Base-by-base conservation (phyloP, 1,140 invertebrate species). In the Nasonia giraulti region DNA sequence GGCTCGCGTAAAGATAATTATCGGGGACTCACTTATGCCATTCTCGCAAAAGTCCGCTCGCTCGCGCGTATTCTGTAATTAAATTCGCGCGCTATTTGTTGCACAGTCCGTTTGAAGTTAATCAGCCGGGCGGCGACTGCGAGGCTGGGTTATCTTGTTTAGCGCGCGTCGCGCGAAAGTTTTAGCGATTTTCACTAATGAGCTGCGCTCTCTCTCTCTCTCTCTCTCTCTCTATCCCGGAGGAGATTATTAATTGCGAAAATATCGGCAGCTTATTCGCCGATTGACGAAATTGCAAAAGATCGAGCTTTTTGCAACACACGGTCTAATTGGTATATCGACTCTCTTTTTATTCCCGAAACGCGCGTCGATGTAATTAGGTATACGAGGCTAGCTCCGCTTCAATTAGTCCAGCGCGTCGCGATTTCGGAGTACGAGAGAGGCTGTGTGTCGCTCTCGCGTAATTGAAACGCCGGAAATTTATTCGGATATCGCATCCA, bases 1-100 rank as follows among this genome's bases (percentile, higher is more conserved):
- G 33, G 31, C 23, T 76, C 74, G 74, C 7, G 23, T 50, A 17
- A 66, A 33, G 76, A 78, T 78, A 66, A 78, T 66, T 66, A 78
- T 62, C 76, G 55, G 27, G 27, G 55, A 62, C 55, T 62, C 17
- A n/a, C 14, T 62, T 62, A 44, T n/a, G 55, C 6, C 33, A 37
- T 62, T 62, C 55, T 62, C 55, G 55, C 55, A 62, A 62, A 62
- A 62, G 14, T 62, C 55, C 17, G 55, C 14, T 6, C 14, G 27
- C 27, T 27, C 1, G 27, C 27, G 27, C 27, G 27, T 27, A 27
- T 27, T 27, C 33, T 62, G 20, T 62, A 62, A 62, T 62, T 62
- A 17, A n/a, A 62, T n/a, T n/a, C n/a, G n/a, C n/a, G n/a, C n/a
- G n/a, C n/a, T n/a, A n/a, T n/a, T n/a, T n/a, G n/a, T n/a, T n/a